phyloP scores from a whole-genome alignment of 1,140 invertebrate species.

The Lanistes nyassanus region DNA sequence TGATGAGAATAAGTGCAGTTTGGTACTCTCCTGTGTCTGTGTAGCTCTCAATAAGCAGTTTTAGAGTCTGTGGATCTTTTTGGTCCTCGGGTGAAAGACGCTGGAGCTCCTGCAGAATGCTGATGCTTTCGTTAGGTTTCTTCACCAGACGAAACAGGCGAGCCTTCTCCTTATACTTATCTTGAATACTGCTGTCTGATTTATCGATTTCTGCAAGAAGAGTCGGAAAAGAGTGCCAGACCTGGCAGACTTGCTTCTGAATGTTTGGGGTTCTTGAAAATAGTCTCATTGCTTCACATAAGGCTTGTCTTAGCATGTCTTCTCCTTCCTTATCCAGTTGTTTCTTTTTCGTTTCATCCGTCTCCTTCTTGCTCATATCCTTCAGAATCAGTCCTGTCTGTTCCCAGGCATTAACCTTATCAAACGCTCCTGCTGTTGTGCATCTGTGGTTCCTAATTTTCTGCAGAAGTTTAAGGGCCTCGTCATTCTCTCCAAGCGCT shows the following conservation, averaged over 20 bases:
- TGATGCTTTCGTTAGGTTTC: conserved; percentile 1
- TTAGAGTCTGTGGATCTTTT: conserved; percentile 13
- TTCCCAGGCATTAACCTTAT: background rate
- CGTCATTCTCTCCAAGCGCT: background rate
- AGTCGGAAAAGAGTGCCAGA: conserved; percentile 14
- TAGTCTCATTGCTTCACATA: background rate
- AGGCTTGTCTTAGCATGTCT: background rate
- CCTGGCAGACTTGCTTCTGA: background rate
- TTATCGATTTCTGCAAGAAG: conserved; percentile 1
- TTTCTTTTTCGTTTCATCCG: background rate
- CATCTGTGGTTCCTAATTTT: background rate
- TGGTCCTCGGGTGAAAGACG: background rate
- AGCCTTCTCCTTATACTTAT: background rate
- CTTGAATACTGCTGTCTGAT: background rate
- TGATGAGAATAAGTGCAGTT: background rate
- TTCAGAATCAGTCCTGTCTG: conserved; percentile 8
- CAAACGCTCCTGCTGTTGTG: background rate
- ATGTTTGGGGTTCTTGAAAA: background rate
- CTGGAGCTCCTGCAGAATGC: conserved; percentile 6
- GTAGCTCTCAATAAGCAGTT: conserved; percentile 12
- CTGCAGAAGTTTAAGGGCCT: background rate
- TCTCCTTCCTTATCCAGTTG: background rate
- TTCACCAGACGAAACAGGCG: background rate
- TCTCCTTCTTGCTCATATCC: background rate
- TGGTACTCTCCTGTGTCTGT: background rate